Evolutionary conservation across 1,140 invertebrate species (phyloP).

Genomic region (Drosophila oshimai): DNA sequence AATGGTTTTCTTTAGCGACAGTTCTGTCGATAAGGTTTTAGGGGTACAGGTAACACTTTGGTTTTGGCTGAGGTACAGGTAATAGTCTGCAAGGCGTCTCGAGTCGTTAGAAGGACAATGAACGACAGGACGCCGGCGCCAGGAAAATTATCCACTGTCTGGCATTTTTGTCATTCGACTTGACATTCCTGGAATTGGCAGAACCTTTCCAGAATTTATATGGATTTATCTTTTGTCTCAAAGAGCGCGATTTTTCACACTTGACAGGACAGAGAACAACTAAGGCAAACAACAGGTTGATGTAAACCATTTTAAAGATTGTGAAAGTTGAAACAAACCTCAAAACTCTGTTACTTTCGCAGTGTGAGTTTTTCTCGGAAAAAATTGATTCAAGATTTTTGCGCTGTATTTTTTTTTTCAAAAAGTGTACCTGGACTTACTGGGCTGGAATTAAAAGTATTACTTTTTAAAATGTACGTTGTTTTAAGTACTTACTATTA

Average conservation of each 20-base stretch:
- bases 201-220: constrained; percentile 35
- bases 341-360: background rate
- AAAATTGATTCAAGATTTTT: background rate
- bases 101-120: constrained; percentile 40
- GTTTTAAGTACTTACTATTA: too few relatives aligned
- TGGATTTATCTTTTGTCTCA: constrained; percentile 15
- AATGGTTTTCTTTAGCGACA: constrained; percentile 28
- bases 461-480: too few relatives aligned
- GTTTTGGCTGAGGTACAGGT: constrained; percentile 28
- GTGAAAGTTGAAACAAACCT: background rate
- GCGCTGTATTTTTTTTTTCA: background rate
- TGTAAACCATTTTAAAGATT: constrained; percentile 23
- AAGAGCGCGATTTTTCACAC: constrained; percentile 70
- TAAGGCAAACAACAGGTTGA: constrained; percentile 21
- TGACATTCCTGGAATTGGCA: constrained; percentile 55
- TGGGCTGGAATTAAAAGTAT: too few relatives aligned
- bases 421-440: background rate
- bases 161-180: constrained; percentile 37
- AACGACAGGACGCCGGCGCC: constrained; percentile 71
- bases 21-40: constrained; percentile 27
- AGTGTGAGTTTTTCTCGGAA: background rate
- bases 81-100: constrained; percentile 25
- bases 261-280: constrained; percentile 35
- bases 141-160: constrained; percentile 47
- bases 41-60: constrained; percentile 49